These are phyloP conservation scores for Melinaea menophilus DNA, from an alignment of 2,888 invertebrate genomes.

Conservation along the genomic window DNA sequence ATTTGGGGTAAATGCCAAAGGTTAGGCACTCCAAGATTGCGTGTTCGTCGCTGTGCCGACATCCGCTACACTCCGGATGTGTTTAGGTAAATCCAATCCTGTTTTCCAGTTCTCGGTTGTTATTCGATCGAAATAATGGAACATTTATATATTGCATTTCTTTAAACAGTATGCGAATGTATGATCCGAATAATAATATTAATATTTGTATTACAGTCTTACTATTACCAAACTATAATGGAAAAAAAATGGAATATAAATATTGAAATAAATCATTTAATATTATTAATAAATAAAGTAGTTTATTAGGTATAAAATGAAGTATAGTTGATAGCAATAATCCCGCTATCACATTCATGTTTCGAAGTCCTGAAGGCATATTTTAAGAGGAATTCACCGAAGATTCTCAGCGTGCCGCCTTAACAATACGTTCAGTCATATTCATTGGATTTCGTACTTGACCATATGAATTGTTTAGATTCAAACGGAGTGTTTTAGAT, in stretches of 20 bases:
- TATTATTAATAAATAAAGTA: background rate
- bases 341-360: conserved; percentile 22
- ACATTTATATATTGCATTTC: too few relatives aligned
- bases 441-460: conserved; percentile 27
- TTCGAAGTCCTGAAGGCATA: conserved; percentile 23
- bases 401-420: conserved; percentile 26
- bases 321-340: conserved; percentile 17
- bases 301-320: background rate
- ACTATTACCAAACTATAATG: background rate
- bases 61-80: conserved; percentile 58
- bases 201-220: too few relatives aligned
- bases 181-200: too few relatives aligned
- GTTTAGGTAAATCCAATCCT: conserved; percentile 39
- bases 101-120: conserved; percentile 19
- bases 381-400: conserved; percentile 22
- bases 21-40: conserved; percentile 26
- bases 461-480: conserved; percentile 19
- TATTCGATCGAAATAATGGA: background rate
- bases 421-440: conserved; percentile 26
- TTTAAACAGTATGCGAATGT: too few relatives aligned
- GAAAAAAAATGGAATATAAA: background rate
- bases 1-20: conserved; percentile 22
- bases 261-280: background rate
- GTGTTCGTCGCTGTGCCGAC: conserved; percentile 48
- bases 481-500: background rate